phyloP scores from a whole-genome alignment of 2,797 vertebrate genomes.

The Hozukius guyotensis region DNA sequence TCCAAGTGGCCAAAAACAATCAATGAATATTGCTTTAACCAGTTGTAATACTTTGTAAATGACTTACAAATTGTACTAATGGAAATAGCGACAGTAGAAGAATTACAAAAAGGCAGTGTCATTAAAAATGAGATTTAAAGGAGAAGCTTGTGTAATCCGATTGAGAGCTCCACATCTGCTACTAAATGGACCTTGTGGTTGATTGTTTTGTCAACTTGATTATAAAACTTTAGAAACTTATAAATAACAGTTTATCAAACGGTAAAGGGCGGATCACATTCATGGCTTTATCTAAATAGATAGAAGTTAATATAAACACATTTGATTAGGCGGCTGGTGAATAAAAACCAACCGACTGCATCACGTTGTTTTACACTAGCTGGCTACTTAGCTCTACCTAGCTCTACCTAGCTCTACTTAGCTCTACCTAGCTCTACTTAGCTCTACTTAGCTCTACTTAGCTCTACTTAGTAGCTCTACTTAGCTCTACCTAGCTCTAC shows the following conservation, averaged over 20 bases:
- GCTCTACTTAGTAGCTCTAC: too few relatives aligned
- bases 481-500: rapidly evolving
- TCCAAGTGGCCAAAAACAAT: background rate
- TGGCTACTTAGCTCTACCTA: too few relatives aligned
- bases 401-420: too few relatives aligned
- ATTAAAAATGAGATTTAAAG: background rate
- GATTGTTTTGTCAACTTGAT: background rate
- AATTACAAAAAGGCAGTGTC: background rate
- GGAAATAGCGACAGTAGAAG: background rate
- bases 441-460: rapidly evolving
- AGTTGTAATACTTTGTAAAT: background rate
- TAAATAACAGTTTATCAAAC: background rate
- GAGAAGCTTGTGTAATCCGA: background rate
- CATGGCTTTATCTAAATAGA: background rate
- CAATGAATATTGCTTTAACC: background rate
- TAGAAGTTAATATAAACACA: too few relatives aligned
- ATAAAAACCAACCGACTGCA: too few relatives aligned
- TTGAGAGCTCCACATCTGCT: background rate
- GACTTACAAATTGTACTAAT: background rate
- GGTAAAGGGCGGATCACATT: background rate
- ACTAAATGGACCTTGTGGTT: too few relatives aligned
- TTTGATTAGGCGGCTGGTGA: too few relatives aligned
- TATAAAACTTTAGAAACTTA: background rate
- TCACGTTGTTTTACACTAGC: too few relatives aligned
- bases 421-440: too few relatives aligned